Evolutionary conservation across 1,140 invertebrate species (phyloP).

Genomic region (Telenomus remus): DNA sequence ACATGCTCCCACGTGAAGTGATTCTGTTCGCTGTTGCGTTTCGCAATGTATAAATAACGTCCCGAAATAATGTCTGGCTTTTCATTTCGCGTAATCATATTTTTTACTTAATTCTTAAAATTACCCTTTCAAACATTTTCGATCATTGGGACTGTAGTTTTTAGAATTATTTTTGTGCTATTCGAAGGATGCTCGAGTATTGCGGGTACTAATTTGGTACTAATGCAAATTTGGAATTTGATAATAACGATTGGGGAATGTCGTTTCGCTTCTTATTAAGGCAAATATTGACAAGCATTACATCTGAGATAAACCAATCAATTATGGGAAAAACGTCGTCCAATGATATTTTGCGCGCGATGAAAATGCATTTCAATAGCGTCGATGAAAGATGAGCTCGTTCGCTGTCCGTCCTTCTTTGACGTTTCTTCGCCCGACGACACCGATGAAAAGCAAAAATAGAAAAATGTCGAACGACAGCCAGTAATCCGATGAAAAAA

Average conservation of each 20-base stretch:
- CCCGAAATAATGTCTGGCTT: slow-evolving; percentile 30
- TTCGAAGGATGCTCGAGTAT: no score
- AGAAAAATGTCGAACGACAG: slow-evolving; percentile 6
- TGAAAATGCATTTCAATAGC: slow-evolving; percentile 53
- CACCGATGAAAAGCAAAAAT: slow-evolving; percentile 18
- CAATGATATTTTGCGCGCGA: slow-evolving; percentile 43
- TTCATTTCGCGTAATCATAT: slow-evolving; percentile 7
- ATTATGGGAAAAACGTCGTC: slow-evolving; percentile 48
- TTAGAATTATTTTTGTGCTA: no score
- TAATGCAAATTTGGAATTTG: slow-evolving; percentile 6
- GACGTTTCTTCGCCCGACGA: neutral
- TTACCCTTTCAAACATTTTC: no score
- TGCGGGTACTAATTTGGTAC: no score
- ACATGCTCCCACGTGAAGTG: slow-evolving; percentile 31
- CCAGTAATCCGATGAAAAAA: slow-evolving; percentile 11
- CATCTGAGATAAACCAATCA: slow-evolving; percentile 40
- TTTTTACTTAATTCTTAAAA: neutral
- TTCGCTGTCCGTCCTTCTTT: slow-evolving; percentile 1
- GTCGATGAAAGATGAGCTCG: slow-evolving; percentile 26
- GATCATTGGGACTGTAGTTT: no score
- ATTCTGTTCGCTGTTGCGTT: slow-evolving; percentile 40
- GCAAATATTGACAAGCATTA: slow-evolving; percentile 49
- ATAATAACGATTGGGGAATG: slow-evolving; percentile 35
- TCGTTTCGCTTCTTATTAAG: slow-evolving; percentile 32
- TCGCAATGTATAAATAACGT: slow-evolving; percentile 51